These are phyloP conservation scores for Ornithoptera priamus DNA, from an alignment of 2,888 invertebrate genomes.

Conservation along the genomic window DNA sequence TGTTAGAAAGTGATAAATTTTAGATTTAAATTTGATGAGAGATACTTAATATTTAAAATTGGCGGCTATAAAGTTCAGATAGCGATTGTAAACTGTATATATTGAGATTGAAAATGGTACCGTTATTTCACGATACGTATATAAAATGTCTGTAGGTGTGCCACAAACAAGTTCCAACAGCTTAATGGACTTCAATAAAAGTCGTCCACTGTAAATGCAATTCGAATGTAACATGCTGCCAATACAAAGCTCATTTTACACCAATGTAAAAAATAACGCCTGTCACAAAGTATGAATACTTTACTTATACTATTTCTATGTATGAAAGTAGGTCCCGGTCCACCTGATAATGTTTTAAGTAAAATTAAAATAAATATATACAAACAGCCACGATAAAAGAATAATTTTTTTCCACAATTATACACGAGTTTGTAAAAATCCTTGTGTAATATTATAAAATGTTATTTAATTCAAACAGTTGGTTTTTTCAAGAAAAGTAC, in stretches of 20 bases:
- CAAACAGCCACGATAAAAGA: too few relatives aligned
- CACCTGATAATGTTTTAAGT: too few relatives aligned
- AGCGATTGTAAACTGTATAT: background rate
- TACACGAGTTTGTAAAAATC: too few relatives aligned
- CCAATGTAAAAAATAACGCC: background rate
- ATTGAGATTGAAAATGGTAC: conserved; percentile 7
- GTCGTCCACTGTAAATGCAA: conserved; percentile 22
- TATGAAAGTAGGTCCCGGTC: background rate
- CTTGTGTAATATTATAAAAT: too few relatives aligned
- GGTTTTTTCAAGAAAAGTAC: too few relatives aligned
- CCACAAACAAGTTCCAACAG: conserved; percentile 28
- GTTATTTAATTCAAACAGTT: too few relatives aligned
- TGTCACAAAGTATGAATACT: background rate
- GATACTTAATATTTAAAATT: background rate
- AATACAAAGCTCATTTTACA: conserved; percentile 6
- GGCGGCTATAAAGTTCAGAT: background rate
- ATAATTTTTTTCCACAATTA: too few relatives aligned
- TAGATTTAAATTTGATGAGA: background rate
- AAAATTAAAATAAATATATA: too few relatives aligned
- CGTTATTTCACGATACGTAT: conserved; percentile 28
- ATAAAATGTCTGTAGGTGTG: conserved; percentile 22
- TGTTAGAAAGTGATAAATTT: too few relatives aligned
- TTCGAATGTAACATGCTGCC: conserved; percentile 20
- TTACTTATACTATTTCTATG: background rate
- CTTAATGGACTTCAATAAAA: conserved; percentile 29